Conservation (phyloP, 2,113 vertebrate genomes). For the Rafetus swinhoei region DNA sequence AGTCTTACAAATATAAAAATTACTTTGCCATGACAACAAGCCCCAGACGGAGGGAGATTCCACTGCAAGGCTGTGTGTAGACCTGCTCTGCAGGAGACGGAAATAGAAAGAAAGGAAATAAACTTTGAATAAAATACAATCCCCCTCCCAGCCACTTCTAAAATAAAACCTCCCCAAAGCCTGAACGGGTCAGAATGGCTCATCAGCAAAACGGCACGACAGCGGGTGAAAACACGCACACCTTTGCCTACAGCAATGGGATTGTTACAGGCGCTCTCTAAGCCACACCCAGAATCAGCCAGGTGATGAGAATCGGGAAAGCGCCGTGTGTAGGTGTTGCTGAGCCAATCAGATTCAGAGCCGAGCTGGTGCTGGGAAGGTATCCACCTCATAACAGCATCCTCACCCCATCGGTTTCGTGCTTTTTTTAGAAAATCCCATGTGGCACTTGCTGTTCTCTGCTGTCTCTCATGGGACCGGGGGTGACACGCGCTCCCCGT, state of each 20-base stretch:
- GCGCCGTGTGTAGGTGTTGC: neutral
- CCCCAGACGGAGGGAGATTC: neutral
- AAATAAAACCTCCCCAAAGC: conserved; percentile 3
- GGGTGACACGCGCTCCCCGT: too few relatives aligned
- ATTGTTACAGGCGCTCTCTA: conserved; percentile 44
- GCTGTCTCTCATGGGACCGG: neutral
- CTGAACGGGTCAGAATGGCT: neutral
- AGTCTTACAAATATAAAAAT: neutral
- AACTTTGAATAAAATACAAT: neutral
- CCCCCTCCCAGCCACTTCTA: neutral
- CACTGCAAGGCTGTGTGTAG: neutral
- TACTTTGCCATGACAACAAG: neutral
- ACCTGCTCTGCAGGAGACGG: neutral
- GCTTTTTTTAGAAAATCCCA: neutral
- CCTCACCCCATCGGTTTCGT: neutral
- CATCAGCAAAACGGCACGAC: conserved; percentile 36
- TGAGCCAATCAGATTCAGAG: conserved; percentile 59
- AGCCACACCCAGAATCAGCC: conserved; percentile 64
- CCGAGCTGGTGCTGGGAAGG: neutral
- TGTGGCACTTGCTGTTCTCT: neutral
- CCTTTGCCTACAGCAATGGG: neutral
- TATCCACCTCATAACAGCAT: neutral
- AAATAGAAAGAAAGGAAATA: too few relatives aligned
- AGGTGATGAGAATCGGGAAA: conserved; percentile 38
- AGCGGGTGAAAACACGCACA: conserved; percentile 23